These are phyloP conservation scores for Trogon melanurus DNA, from an alignment of 2,113 vertebrate genomes.

Conservation along the genomic window DNA sequence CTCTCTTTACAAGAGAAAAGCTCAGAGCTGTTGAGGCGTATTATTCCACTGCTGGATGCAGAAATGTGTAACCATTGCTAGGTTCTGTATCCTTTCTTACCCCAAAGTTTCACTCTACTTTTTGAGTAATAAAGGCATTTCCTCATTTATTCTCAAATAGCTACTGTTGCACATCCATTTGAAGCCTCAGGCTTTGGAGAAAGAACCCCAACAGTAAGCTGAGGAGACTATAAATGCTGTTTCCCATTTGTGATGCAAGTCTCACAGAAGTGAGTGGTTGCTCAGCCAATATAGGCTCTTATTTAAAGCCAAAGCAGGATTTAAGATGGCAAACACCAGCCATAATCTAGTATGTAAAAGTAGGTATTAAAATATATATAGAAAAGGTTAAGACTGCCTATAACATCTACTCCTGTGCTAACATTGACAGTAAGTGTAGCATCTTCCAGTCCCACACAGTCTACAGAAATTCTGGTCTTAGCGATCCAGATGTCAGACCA, in stretches of 20 bases:
- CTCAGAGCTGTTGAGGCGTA: neutral
- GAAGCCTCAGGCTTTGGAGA: neutral
- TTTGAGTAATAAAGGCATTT: neutral
- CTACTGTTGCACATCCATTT: neutral
- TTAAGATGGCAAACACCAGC: neutral
- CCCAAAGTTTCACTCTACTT: neutral
- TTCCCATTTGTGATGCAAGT: neutral
- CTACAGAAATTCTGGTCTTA: neutral
- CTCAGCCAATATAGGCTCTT: neutral
- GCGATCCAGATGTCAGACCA: neutral
- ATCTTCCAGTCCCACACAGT: neutral
- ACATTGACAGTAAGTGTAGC: neutral
- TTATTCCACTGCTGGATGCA: neutral
- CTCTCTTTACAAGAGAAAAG: neutral
- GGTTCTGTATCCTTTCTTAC: neutral
- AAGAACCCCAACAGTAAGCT: neutral
- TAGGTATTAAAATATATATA: neutral
- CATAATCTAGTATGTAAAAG: neutral
- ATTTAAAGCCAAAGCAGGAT: neutral
- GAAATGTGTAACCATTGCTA: neutral
- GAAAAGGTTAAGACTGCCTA: neutral
- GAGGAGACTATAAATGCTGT: neutral
- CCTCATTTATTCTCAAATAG: neutral
- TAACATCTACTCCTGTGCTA: neutral
- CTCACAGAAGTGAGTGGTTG: neutral